Conservation (phyloP, 37 sponge, comb jelly and placozoan species). For the Chondrosia reniformis region DNA sequence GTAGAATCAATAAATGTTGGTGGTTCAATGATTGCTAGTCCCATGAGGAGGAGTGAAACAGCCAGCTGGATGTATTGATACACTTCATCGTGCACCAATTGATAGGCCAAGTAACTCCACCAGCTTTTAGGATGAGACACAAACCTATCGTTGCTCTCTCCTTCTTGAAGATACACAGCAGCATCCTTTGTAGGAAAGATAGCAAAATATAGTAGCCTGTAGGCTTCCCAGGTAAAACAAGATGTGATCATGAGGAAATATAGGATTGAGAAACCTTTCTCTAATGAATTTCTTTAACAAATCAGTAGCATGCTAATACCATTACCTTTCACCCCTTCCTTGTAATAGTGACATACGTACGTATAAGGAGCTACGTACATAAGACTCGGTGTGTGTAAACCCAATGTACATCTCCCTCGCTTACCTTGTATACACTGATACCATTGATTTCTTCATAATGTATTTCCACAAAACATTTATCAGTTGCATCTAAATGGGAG, state of each 20-base stretch:
- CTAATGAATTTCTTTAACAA: too few relatives aligned
- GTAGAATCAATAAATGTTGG: constrained; percentile 33
- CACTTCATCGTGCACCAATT: constrained; percentile 62
- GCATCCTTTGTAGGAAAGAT: constrained; percentile 77
- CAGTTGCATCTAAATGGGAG: too few relatives aligned
- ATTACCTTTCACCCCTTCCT: not conserved
- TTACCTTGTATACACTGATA: constrained; percentile 6
- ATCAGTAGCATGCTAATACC: too few relatives aligned
- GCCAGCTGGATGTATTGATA: constrained; percentile 39
- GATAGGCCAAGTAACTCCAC: constrained; percentile 59
- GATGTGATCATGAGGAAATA: too few relatives aligned
- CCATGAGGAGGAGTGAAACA: constrained; percentile 43
- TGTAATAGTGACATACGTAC: not conserved
- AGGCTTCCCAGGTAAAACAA: too few relatives aligned
- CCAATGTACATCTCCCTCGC: not conserved
- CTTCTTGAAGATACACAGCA: constrained; percentile 66
- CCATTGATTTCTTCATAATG: constrained; percentile 8
- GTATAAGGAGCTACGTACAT: not conserved
- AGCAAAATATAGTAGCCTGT: too few relatives aligned
- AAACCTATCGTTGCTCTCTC: constrained; percentile 81
- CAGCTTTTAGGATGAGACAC: constrained; percentile 30
- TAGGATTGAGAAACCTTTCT: too few relatives aligned
- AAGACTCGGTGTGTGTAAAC: not conserved
- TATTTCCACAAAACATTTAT: not conserved
- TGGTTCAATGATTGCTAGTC: constrained; percentile 58